These are phyloP conservation scores for Exaiptasia diaphana DNA, from an alignment of 64 coral and sea anemone genomes.

Conservation along the genomic window DNA sequence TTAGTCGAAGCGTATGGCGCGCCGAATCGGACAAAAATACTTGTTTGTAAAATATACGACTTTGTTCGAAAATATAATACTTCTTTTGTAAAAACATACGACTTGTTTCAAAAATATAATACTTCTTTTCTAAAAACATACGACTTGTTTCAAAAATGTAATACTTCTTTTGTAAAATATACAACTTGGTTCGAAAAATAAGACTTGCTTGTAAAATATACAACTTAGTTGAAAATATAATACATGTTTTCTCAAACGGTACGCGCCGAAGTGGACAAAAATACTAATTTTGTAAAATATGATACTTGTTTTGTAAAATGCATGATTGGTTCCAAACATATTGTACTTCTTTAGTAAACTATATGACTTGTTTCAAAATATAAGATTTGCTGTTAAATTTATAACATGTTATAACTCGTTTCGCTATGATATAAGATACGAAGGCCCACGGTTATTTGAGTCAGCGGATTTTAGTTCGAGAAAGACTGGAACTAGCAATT, in stretches of 20 bases:
- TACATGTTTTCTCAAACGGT: neutral
- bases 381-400: conserved; percentile 21
- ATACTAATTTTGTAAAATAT: no score
- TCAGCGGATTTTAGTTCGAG: neutral
- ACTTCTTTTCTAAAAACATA: conserved; percentile 4
- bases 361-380: conserved; percentile 8
- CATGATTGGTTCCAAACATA: neutral
- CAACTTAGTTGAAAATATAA: neutral
- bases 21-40: conserved; percentile 39
- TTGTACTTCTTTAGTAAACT: neutral
- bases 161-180: conserved; percentile 16
- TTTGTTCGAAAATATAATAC: neutral
- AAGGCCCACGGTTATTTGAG: conserved; percentile 4
- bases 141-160: neutral
- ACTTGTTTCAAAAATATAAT: conserved; percentile 37
- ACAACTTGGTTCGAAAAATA: neutral
- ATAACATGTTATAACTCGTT: neutral
- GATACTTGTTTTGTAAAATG: no score
- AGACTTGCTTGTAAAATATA: neutral
- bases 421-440: neutral
- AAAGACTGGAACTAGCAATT: neutral
- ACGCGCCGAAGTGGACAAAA: no score
- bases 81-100: conserved; percentile 2
- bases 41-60: neutral
- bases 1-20: neutral